A percentile compares a stretch with the other conserved stretches of the same genome.
Conservation (phyloP, 35 echinoderm and acorn worm genomes). For the Heliocidaris tuberculata region DNA sequence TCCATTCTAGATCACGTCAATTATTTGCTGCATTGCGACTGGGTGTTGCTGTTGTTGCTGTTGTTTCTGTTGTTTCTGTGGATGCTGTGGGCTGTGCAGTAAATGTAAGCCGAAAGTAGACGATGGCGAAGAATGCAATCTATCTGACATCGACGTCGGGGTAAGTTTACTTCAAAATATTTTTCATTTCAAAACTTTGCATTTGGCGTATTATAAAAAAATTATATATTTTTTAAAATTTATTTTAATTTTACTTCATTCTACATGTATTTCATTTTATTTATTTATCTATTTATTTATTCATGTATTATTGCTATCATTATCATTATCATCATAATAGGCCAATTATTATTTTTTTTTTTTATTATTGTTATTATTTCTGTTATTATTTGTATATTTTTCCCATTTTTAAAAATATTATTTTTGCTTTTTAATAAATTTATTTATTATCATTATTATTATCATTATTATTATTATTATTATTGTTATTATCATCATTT, state of each 20-base stretch:
- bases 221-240: background rate
- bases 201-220: background rate
- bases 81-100: slow-evolving; percentile 77
- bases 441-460: no score
- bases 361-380: background rate
- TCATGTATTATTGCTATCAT: background rate
- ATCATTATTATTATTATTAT: no score
- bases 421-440: no score
- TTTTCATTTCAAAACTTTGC: background rate
- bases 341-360: no score
- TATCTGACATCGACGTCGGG: background rate
- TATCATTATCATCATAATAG: no score
- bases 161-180: background rate
- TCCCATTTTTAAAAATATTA: no score
- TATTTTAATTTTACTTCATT: background rate
- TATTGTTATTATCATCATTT: no score
- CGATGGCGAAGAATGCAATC: background rate
- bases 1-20: slow-evolving; percentile 48
- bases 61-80: slow-evolving; percentile 84
- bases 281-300: background rate
- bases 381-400: background rate
- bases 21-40: slow-evolving; percentile 79
- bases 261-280: background rate
- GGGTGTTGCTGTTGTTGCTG: slow-evolving; percentile 97
- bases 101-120: background rate